These are phyloP conservation scores for Polia nebulosa DNA, from an alignment of 2,888 invertebrate genomes.

Conservation along the genomic window DNA sequence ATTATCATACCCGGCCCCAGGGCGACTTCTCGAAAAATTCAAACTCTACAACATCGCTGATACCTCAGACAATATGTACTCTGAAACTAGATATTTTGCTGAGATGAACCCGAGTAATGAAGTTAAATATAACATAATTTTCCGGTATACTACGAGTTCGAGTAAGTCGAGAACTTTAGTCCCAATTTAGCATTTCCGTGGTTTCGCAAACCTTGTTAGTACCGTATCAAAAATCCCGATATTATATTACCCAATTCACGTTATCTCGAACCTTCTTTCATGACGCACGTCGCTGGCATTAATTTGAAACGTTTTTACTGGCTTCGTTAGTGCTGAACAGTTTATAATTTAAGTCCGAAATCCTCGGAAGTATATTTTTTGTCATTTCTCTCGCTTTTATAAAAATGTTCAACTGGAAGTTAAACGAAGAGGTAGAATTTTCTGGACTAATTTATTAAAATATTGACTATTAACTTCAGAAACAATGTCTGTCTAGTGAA, in stretches of 20 bases:
- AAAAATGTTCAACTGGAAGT: slow-evolving; percentile 31
- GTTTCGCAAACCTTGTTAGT: slow-evolving; percentile 68
- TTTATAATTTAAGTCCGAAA: slow-evolving; percentile 54
- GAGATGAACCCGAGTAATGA: slow-evolving; percentile 54
- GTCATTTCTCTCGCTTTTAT: slow-evolving; percentile 15
- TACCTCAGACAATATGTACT: slow-evolving; percentile 37
- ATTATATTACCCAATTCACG: slow-evolving; percentile 60
- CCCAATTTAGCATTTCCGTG: slow-evolving; percentile 67
- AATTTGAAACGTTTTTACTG: slow-evolving; percentile 54
- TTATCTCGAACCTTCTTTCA: slow-evolving; percentile 38
- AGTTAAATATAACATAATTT: slow-evolving; percentile 65
- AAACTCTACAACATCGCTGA: slow-evolving; percentile 28
- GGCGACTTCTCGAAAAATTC: slow-evolving; percentile 41
- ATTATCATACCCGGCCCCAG: slow-evolving; percentile 47
- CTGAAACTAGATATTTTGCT: slow-evolving; percentile 61
- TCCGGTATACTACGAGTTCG: slow-evolving; percentile 51
- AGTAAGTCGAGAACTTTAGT: slow-evolving; percentile 67
- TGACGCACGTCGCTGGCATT: slow-evolving; percentile 41
- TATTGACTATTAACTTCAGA: slow-evolving; percentile 7
- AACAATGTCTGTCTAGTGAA: slow-evolving; percentile 22
- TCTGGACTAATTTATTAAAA: slow-evolving; percentile 12
- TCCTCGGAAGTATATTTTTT: slow-evolving; percentile 27
- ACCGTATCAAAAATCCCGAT: slow-evolving; percentile 64
- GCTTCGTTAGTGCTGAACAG: slow-evolving; percentile 56
- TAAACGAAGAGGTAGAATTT: slow-evolving; percentile 22